Conservation (phyloP, 2,113 vertebrate genomes). For the Sialia sialis region DNA sequence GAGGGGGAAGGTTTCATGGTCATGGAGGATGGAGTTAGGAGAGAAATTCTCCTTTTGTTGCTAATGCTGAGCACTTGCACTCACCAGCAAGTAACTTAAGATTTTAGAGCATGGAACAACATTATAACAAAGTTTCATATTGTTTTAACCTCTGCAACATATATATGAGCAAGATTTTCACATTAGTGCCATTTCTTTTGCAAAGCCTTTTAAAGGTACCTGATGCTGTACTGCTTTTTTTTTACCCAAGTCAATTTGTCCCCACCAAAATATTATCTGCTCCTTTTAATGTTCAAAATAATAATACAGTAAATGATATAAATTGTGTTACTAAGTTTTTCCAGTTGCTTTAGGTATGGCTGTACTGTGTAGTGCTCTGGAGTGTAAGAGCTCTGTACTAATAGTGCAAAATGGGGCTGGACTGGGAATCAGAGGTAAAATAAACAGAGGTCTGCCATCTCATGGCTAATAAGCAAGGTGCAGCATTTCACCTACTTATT, state of each 20-base stretch:
- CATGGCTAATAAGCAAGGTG: not conserved
- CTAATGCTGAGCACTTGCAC: not conserved
- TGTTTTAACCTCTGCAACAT: not conserved
- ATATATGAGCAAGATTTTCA: not conserved
- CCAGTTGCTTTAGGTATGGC: not conserved
- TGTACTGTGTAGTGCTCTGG: fast-evolving
- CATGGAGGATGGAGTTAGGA: not conserved
- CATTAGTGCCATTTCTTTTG: not conserved
- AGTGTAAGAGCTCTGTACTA: not conserved
- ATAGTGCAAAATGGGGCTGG: not conserved
- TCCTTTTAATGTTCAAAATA: not conserved
- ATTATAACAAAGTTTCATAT: not conserved
- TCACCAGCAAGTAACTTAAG: not conserved
- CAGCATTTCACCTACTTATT: not conserved
- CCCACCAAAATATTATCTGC: fast-evolving
- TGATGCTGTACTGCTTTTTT: not conserved
- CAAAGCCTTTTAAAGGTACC: not conserved
- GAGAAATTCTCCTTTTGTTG: not conserved
- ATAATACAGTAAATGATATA: fast-evolving
- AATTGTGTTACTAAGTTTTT: not conserved
- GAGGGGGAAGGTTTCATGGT: not conserved
- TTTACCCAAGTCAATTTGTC: fast-evolving
- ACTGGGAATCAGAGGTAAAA: not conserved
- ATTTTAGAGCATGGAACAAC: not conserved
- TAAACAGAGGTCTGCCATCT: not conserved